Percentiles rank a stretch among this genome's conserved stretches.
Evolutionary conservation across 2,797 vertebrate species (phyloP).

Genomic region (Propithecus perrieri): DNA sequence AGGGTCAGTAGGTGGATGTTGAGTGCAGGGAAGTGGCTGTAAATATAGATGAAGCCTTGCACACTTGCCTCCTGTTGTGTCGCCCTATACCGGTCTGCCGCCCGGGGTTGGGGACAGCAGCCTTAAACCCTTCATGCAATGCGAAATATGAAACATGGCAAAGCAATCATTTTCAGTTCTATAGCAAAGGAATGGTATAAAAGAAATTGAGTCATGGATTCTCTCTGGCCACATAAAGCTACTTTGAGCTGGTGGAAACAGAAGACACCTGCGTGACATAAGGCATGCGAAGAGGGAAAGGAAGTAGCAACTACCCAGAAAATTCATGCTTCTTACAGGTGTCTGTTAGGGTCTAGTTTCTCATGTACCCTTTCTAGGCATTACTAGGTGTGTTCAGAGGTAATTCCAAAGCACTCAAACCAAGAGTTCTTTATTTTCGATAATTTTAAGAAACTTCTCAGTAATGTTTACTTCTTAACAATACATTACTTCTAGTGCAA

Average conservation of each 20-base stretch:
- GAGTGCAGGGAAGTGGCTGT: too few relatives aligned
- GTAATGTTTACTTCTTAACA: constrained; percentile 17
- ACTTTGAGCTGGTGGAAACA: constrained; percentile 23
- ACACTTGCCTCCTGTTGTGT: too few relatives aligned
- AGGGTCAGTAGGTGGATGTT: too few relatives aligned
- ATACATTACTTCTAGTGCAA: background rate
- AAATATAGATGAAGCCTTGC: too few relatives aligned
- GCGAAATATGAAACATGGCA: background rate
- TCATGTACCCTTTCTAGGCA: background rate
- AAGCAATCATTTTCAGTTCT: constrained; percentile 5
- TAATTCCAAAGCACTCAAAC: background rate
- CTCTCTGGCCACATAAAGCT: constrained; percentile 49
- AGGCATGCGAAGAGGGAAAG: background rate
- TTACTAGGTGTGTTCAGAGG: constrained; percentile 13
- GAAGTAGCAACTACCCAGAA: background rate
- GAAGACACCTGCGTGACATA: constrained; percentile 48
- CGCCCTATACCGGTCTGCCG: too few relatives aligned
- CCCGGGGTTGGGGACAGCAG: too few relatives aligned
- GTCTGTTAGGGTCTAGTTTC: background rate
- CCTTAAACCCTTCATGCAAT: background rate
- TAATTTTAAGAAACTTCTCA: constrained; percentile 48
- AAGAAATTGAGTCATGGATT: constrained; percentile 42
- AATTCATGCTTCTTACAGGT: background rate
- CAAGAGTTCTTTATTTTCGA: background rate
- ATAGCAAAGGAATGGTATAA: constrained; percentile 17